Conservation (phyloP, 2,113 vertebrate species). For the Capricornis sumatraensis region DNA sequence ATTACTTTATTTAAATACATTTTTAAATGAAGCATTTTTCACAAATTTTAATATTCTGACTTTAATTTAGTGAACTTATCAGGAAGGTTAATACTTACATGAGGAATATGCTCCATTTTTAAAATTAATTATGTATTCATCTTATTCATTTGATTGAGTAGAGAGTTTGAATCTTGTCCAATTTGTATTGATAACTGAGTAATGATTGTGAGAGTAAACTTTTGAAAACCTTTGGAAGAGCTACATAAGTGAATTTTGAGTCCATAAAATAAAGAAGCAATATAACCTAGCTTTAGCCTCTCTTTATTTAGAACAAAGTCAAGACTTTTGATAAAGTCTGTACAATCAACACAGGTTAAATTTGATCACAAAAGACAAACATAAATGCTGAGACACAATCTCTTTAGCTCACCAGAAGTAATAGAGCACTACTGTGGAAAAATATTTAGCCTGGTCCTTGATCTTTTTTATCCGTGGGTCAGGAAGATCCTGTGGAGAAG, state of each 20-base stretch:
- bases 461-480: neutral
- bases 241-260: neutral
- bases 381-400: accelerated
- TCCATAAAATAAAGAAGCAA: neutral
- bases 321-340: neutral
- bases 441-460: neutral
- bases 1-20: neutral
- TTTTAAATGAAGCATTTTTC: neutral
- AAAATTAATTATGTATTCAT: neutral
- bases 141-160: neutral
- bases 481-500: neutral
- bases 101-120: neutral
- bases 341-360: neutral
- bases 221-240: neutral
- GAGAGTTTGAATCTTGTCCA: neutral
- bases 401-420: neutral
- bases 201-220: neutral
- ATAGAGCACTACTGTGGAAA: neutral
- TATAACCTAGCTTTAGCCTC: neutral
- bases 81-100: neutral
- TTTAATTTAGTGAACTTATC: neutral
- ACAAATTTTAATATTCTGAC: neutral
- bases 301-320: neutral
- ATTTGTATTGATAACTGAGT: neutral
- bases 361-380: neutral